Evolutionary conservation across 2,797 vertebrate species (phyloP).

Genomic region (Trematomus bernacchii): DNA sequence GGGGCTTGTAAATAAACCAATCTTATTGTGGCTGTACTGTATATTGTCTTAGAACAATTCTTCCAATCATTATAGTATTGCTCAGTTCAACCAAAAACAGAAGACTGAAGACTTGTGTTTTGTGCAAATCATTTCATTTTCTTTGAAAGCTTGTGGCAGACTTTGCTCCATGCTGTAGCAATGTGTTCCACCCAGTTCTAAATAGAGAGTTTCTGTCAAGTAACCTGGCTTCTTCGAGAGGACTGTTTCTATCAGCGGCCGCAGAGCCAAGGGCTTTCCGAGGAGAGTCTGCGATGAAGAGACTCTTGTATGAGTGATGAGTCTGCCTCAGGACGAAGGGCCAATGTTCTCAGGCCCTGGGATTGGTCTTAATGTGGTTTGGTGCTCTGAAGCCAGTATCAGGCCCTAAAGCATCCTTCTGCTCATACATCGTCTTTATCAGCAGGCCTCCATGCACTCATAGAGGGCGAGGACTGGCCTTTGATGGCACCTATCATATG

Average conservation of each 20-base stretch:
- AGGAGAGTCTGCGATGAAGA: constrained; percentile 21
- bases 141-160: background rate
- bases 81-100: background rate
- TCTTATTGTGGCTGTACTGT: background rate
- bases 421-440: constrained; percentile 68
- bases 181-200: constrained; percentile 29
- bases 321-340: constrained; percentile 49
- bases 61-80: background rate
- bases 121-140: constrained; percentile 3
- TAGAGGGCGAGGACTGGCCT: constrained; percentile 3
- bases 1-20: background rate
- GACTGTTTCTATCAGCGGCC: constrained; percentile 44
- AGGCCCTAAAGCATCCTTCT: constrained; percentile 22
- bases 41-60: background rate
- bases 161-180: constrained; percentile 27
- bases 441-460: constrained; percentile 32
- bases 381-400: constrained; percentile 34
- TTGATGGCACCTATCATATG: constrained; percentile 35
- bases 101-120: constrained; percentile 2
- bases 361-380: constrained; percentile 48
- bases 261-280: constrained; percentile 49
- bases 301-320: constrained; percentile 67
- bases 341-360: constrained; percentile 48
- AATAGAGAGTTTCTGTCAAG: constrained; percentile 58
- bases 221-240: constrained; percentile 1